A percentile compares a stretch with the other conserved stretches of the same genome.
Evolutionary conservation across 2,888 invertebrate genomes (phyloP).

Genomic region (Drosophila histrio): DNA sequence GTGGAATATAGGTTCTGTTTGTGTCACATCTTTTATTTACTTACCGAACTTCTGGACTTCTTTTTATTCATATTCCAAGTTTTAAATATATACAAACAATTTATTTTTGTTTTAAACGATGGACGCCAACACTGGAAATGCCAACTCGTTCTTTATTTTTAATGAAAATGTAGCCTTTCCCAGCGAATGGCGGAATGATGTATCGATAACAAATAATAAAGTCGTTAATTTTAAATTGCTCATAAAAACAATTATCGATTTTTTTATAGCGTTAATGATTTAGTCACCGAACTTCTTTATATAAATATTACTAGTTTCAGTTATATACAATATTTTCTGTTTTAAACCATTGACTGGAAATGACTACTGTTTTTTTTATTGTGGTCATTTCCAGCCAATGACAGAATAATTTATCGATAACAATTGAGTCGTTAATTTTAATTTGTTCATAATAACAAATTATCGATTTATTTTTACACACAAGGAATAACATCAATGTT

Average conservation of each 20-base stretch:
- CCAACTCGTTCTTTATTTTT: not conserved
- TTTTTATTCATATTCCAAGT: slow-evolving; percentile 42
- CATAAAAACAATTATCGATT: too few relatives aligned
- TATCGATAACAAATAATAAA: not conserved
- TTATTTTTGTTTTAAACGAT: slow-evolving; percentile 10
- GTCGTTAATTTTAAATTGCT: too few relatives aligned
- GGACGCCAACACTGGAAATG: slow-evolving; percentile 32
- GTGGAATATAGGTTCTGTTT: not conserved
- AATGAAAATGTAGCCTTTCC: not conserved
- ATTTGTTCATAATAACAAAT: not conserved
- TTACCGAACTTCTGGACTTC: slow-evolving; percentile 57
- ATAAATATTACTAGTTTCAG: slow-evolving; percentile 43
- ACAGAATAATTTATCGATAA: not conserved
- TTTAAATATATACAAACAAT: not conserved
- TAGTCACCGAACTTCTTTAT: slow-evolving; percentile 57
- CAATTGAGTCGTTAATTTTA: not conserved
- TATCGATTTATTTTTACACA: not conserved
- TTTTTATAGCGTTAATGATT: not conserved
- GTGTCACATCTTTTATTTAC: slow-evolving; percentile 5
- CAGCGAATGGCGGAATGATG: not conserved
- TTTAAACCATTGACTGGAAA: slow-evolving; percentile 36
- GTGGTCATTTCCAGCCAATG: not conserved
- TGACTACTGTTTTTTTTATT: slow-evolving; percentile 24
- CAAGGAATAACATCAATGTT: not conserved
- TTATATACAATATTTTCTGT: not conserved